Percentiles rank a stretch among this genome's conserved stretches.
phyloP scores from a whole-genome alignment of 1,140 invertebrate species.

The Drosophila ironensis region DNA sequence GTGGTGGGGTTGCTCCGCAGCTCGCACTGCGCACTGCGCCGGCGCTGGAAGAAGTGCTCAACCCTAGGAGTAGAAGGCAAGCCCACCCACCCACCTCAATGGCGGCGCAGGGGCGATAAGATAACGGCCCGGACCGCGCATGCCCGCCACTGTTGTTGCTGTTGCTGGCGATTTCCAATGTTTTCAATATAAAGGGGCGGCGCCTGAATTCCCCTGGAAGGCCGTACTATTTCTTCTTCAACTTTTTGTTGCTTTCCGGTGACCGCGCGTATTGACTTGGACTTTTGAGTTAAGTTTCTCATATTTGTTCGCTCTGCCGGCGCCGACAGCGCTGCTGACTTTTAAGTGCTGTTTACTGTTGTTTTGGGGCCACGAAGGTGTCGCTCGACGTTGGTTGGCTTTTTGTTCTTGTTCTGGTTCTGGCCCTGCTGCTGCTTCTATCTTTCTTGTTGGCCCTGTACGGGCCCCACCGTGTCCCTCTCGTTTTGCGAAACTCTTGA shows the following conservation, averaged over 20 bases:
- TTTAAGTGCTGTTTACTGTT: slow-evolving; percentile 80
- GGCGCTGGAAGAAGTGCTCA: slow-evolving; percentile 62
- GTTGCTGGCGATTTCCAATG: slow-evolving; percentile 67
- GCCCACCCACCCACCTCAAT: slow-evolving; percentile 43
- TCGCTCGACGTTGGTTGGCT: slow-evolving; percentile 65
- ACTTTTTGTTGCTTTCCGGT: slow-evolving; percentile 46
- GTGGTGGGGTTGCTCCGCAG: not conserved
- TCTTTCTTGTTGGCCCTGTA: slow-evolving; percentile 5
- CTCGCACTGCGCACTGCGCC: slow-evolving; percentile 50
- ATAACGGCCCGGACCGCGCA: slow-evolving; percentile 53
- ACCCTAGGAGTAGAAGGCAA: slow-evolving; percentile 57
- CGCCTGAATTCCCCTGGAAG: slow-evolving; percentile 54
- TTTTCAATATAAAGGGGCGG: slow-evolving; percentile 79
- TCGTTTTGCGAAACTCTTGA: too few relatives aligned
- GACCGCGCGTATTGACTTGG: slow-evolving; percentile 79
- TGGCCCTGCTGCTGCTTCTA: not conserved
- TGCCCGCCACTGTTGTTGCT: slow-evolving; percentile 29
- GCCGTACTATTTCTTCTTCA: slow-evolving; percentile 12
- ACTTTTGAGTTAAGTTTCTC: slow-evolving; percentile 80
- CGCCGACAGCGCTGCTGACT: slow-evolving; percentile 45
- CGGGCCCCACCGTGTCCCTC: too few relatives aligned
- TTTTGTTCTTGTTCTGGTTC: slow-evolving; percentile 41
- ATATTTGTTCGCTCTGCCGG: slow-evolving; percentile 68
- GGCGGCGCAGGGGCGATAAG: slow-evolving; percentile 69
- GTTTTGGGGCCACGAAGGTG: slow-evolving; percentile 78